phyloP scores from a whole-genome alignment of 2,888 invertebrate species.

The Mythimna ferrago region DNA sequence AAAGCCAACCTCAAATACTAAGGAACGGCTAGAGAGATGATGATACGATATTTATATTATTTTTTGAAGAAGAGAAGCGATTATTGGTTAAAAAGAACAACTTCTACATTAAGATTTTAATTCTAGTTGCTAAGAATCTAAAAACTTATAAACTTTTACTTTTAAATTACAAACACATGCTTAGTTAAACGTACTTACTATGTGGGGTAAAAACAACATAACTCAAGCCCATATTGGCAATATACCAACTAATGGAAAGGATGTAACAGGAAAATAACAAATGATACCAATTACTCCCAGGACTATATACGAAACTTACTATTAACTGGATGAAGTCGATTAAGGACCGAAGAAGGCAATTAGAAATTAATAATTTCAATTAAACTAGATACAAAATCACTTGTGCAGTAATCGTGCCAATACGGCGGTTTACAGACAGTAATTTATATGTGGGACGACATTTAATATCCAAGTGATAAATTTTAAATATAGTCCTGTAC shows the following conservation, averaged over 20 bases:
- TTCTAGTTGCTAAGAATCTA: not conserved
- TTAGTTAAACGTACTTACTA: not conserved
- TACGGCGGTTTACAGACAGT: conserved; percentile 74
- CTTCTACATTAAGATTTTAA: not conserved
- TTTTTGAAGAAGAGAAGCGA: too few relatives aligned
- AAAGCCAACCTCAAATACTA: too few relatives aligned
- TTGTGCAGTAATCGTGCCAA: conserved; percentile 73
- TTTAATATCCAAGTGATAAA: conserved; percentile 84
- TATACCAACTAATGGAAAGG: conserved; percentile 26
- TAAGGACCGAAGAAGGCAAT: conserved; percentile 58
- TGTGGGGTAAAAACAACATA: conserved; percentile 10
- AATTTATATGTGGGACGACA: conserved; percentile 84
- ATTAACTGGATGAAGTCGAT: conserved; percentile 54
- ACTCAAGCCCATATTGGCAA: conserved; percentile 13
- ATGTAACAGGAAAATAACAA: conserved; percentile 31
- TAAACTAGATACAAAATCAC: conserved; percentile 74
- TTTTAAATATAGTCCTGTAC: conserved; percentile 74
- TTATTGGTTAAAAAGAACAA: too few relatives aligned
- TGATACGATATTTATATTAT: too few relatives aligned
- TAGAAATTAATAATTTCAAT: conserved; percentile 77
- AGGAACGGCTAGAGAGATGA: too few relatives aligned
- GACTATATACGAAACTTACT: conserved; percentile 39
- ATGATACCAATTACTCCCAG: conserved; percentile 39
- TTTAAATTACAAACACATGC: not conserved
- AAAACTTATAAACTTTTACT: not conserved